phyloP scores from a whole-genome alignment of 2,113 vertebrate genomes.

The Tringa solitaria region DNA sequence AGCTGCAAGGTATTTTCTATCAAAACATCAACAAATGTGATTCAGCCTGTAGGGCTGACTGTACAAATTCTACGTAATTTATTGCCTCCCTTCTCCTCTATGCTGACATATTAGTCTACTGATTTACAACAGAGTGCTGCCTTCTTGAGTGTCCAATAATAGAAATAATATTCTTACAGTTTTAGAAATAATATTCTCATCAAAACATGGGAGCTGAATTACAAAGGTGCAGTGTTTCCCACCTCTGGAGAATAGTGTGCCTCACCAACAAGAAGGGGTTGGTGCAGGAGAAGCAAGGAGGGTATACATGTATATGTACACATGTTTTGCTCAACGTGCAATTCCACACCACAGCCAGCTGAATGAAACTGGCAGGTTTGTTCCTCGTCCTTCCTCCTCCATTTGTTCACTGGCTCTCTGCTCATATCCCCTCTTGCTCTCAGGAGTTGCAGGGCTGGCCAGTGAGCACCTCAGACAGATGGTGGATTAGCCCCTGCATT shows the following conservation, averaged over 20 bases:
- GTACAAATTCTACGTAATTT: neutral
- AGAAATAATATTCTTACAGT: neutral
- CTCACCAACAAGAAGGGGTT: neutral
- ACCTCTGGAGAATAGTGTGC: neutral
- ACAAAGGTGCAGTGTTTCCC: neutral
- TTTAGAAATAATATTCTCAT: neutral
- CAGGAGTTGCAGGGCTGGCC: neutral
- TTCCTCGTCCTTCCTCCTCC: neutral
- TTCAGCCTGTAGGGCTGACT: neutral
- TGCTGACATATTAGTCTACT: neutral
- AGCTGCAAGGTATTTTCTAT: neutral
- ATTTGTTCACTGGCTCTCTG: neutral
- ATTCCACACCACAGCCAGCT: neutral
- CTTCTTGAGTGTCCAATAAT: neutral
- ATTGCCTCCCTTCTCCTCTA: neutral
- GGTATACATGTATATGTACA: neutral
- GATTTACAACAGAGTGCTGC: neutral
- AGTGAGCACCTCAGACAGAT: neutral
- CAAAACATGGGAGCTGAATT: neutral
- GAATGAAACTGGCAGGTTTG: neutral
- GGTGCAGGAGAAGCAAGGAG: neutral
- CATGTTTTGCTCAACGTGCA: rapidly evolving
- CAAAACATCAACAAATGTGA: slow-evolving; percentile 11
- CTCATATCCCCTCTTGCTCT: neutral
- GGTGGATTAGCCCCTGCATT: neutral